A percentile compares a stretch with the other conserved stretches of the same genome.
These are phyloP conservation scores for Hydrolagus colliei DNA, from an alignment of 2,797 vertebrate genomes.

Conservation along the genomic window DNA sequence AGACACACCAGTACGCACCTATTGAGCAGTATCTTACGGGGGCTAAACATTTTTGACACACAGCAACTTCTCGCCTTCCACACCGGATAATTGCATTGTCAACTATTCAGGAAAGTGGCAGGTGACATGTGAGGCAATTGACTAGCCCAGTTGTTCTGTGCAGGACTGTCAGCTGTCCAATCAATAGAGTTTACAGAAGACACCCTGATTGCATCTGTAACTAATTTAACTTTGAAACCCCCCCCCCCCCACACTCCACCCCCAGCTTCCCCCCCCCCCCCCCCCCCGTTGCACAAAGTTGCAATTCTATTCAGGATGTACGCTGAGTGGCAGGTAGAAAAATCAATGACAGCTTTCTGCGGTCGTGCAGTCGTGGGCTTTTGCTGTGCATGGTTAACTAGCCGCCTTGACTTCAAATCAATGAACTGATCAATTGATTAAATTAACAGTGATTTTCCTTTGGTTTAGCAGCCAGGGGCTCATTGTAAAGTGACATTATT, in stretches of 20 bases:
- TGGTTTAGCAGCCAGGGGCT: conserved; percentile 44
- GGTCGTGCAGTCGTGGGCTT: conserved; percentile 55
- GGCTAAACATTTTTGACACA: conserved; percentile 72
- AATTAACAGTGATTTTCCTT: conserved; percentile 69
- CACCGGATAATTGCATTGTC: conserved; percentile 77
- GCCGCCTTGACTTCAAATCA: conserved; percentile 63
- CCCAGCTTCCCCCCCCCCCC: conserved; percentile 40
- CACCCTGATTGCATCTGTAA: conserved; percentile 68
- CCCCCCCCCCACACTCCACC: conserved; percentile 35
- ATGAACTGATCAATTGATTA: conserved; percentile 76
- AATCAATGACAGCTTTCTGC: conserved; percentile 53
- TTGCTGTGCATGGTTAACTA: conserved; percentile 56
- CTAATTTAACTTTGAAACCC: conserved; percentile 67
- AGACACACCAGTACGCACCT: conserved; percentile 37
- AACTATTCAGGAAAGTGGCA: conserved; percentile 72
- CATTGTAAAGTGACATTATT: conserved; percentile 35
- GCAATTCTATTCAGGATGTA: conserved; percentile 34
- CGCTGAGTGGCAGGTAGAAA: conserved; percentile 31
- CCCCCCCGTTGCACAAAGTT: conserved; percentile 34
- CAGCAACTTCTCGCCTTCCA: conserved; percentile 71
- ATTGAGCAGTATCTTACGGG: conserved; percentile 61
- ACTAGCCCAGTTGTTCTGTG: conserved; percentile 55
- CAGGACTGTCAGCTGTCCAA: conserved; percentile 65
- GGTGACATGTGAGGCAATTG: conserved; percentile 68
- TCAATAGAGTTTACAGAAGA: conserved; percentile 73